A percentile compares a stretch with the other conserved stretches of the same genome.
Evolutionary conservation across 2,113 vertebrate species (phyloP).

Genomic region (Chloroceryle aenea): DNA sequence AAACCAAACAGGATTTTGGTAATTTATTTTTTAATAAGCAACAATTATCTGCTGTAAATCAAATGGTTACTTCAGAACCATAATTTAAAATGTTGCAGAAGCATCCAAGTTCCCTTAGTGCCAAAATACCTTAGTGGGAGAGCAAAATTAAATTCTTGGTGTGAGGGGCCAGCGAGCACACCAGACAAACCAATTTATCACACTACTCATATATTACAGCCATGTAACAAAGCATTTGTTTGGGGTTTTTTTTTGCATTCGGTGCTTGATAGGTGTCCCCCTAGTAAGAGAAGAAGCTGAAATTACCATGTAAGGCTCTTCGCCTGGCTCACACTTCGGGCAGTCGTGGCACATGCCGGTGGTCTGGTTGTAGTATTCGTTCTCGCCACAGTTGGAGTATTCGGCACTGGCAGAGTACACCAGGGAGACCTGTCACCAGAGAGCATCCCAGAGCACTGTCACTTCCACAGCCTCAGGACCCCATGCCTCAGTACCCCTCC

Average conservation of each 20-base stretch:
- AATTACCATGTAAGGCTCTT: constrained; percentile 95
- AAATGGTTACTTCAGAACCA: constrained; percentile 22
- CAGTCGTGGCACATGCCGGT: constrained; percentile 91
- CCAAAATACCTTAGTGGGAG: background rate
- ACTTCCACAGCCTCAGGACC: background rate
- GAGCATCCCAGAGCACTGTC: background rate
- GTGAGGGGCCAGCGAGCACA: background rate
- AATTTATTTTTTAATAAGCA: constrained; percentile 50
- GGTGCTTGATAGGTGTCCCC: fast-evolving
- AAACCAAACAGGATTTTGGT: constrained; percentile 61
- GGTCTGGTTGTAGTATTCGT: constrained; percentile 96
- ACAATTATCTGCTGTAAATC: constrained; percentile 56
- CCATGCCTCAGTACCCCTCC: background rate
- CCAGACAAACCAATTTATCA: background rate
- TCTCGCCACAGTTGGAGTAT: constrained; percentile 92
- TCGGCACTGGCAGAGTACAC: constrained; percentile 84
- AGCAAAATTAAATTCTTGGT: background rate
- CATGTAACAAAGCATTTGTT: background rate
- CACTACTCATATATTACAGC: background rate
- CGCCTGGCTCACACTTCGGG: constrained; percentile 91
- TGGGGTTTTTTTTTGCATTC: background rate
- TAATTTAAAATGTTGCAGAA: constrained; percentile 35
- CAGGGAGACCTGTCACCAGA: constrained; percentile 83
- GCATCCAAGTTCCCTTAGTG: background rate
- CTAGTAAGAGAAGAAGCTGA: background rate